Base-by-base conservation (phyloP, 1,140 invertebrate species). In the Trinorchestia longiramus region DNA sequence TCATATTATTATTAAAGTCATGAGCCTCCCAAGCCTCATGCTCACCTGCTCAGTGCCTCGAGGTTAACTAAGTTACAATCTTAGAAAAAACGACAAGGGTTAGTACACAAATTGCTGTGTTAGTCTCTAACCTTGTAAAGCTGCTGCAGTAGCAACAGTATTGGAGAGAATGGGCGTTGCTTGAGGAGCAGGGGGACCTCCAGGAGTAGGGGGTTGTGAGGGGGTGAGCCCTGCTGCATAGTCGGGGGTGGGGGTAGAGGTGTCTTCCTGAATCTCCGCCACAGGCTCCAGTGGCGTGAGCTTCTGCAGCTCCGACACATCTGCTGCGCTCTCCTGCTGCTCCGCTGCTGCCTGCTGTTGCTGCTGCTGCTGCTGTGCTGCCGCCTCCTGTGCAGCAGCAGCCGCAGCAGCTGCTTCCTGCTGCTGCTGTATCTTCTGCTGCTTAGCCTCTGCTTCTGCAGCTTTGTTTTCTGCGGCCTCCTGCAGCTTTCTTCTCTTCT, bases 191-290 rank as follows among this genome's bases (percentile, higher is more conserved):
- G 96, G 96, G 45, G 88, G 92, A 42, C 94, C 45, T 40, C 97
- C 97, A 87, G 97, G 97, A 3, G 97, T 97, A 42, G 97, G 97
- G 43, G 97, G 97, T 95, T 97, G 97, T 57, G 97, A 97, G 42
- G 97, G 97, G 8, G 98, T 97, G 41, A 99, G 97, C 11, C 98
- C 98, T 96, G 98, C 98, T 91, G 98, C 98, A 97, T 99, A 99
- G 97, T 99, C 98, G 0, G 98, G 98, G 42, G 98, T 98, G 87
- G 97, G 3, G 11, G 43, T 41, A 40, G 42, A 94, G n/a, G 87
- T 41, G 0, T 91, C 47, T 11, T 42, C 87, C 43, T 95, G 62
- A 40, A 95, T 41, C 53, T 95, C 62, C 36, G 87, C 62, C 41
- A 87, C 45, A 23, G 53, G 91, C 87, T 62, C 95, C 90, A 88